Conservation (phyloP, 2,113 vertebrate genomes). For the Meriones unguiculatus region DNA sequence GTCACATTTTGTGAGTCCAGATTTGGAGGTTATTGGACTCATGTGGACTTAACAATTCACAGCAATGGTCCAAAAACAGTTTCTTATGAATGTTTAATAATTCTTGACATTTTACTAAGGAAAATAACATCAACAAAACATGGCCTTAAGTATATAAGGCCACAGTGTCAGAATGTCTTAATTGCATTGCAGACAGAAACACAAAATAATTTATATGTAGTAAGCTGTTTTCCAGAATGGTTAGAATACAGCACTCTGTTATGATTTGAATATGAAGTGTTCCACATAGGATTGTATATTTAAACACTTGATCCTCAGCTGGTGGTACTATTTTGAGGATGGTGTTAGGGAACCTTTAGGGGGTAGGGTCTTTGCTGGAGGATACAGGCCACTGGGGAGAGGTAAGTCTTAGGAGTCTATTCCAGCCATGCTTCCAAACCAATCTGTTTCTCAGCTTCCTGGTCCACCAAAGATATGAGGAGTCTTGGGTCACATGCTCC, state of each 20-base stretch:
- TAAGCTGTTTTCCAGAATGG: neutral
- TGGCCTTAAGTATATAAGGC: slow-evolving; percentile 21
- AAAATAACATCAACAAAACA: slow-evolving; percentile 58
- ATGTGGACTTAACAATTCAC: slow-evolving; percentile 33
- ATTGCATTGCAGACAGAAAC: neutral
- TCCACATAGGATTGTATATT: neutral
- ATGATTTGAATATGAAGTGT: neutral
- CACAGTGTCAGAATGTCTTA: slow-evolving; percentile 15
- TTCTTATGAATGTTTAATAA: slow-evolving; percentile 49
- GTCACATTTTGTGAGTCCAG: neutral
- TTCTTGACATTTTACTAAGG: slow-evolving; percentile 61
- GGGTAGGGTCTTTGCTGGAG: neutral
- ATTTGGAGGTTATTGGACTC: neutral
- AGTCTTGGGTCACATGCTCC: neutral
- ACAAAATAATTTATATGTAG: slow-evolving; percentile 6
- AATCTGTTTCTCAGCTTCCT: neutral
- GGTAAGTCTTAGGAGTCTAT: neutral
- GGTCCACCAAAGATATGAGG: neutral
- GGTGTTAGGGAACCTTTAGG: neutral
- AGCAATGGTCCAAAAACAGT: slow-evolving; percentile 27
- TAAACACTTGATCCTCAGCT: neutral
- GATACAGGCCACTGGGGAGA: neutral
- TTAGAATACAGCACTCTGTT: neutral
- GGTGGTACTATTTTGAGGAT: neutral
- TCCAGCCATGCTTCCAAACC: neutral